Percentiles rank a stretch among this genome's conserved stretches.
Evolutionary conservation across 2,113 vertebrate species (phyloP).

Genomic region (Sinocyclocheilus anophthalmus): DNA sequence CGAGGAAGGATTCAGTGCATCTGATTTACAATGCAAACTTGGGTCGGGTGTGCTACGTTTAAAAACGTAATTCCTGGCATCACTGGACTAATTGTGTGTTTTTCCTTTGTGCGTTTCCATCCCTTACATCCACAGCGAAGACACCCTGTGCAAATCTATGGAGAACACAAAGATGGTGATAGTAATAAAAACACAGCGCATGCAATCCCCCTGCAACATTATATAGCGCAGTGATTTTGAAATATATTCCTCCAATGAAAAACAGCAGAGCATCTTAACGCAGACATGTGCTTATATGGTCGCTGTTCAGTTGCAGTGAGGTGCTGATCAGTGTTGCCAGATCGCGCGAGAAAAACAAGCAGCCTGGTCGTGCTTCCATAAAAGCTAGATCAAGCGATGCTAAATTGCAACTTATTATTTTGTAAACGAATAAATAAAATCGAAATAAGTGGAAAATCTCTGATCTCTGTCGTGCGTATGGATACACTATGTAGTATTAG

Average conservation of each 20-base stretch:
- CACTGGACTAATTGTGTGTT: slow-evolving; percentile 52
- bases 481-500: too few species aligned
- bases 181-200: slow-evolving; percentile 1
- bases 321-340: slow-evolving; percentile 79
- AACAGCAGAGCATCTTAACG: slow-evolving; percentile 11
- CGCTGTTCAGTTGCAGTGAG: slow-evolving; percentile 64
- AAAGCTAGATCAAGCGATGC: background rate
- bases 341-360: background rate
- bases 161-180: slow-evolving; percentile 16
- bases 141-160: slow-evolving; percentile 49
- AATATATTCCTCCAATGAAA: background rate
- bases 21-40: slow-evolving; percentile 9
- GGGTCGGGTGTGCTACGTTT: background rate
- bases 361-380: background rate
- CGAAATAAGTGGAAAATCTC: too few species aligned
- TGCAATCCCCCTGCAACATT: slow-evolving; percentile 23
- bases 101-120: slow-evolving; percentile 63
- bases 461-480: too few species aligned
- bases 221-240: background rate
- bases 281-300: slow-evolving; percentile 50
- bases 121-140: slow-evolving; percentile 51
- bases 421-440: background rate
- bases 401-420: background rate
- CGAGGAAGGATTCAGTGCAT: slow-evolving; percentile 41
- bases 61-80: slow-evolving; percentile 12